Evolutionary conservation across 2,113 vertebrate species (phyloP).

Genomic region (Bufo gargarizans): DNA sequence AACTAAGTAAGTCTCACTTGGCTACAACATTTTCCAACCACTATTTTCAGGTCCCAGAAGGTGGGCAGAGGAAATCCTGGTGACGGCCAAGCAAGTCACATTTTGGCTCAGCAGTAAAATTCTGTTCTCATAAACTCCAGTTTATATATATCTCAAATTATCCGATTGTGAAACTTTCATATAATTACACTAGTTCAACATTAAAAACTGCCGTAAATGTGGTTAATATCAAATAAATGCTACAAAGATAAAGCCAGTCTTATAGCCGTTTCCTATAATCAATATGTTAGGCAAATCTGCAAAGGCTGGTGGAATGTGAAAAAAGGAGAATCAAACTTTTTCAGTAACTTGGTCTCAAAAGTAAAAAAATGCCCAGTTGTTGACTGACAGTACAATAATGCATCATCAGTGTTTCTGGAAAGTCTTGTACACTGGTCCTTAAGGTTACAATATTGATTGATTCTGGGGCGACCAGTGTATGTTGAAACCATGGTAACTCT

Average conservation of each 20-base stretch:
- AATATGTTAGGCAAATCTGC: background rate
- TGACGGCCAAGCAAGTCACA: slow-evolving; percentile 77
- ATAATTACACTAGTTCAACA: background rate
- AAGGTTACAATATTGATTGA: too few species aligned
- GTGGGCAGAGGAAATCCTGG: slow-evolving; percentile 80
- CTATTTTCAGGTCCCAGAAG: slow-evolving; percentile 77
- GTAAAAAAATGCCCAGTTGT: background rate
- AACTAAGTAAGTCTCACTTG: slow-evolving; percentile 79
- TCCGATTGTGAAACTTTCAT: background rate
- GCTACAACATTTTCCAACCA: slow-evolving; percentile 80
- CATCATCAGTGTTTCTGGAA: background rate
- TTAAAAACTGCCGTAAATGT: background rate
- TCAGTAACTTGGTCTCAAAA: background rate
- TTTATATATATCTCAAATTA: background rate
- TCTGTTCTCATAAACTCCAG: slow-evolving; percentile 67
- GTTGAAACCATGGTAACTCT: too few species aligned
- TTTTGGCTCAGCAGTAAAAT: slow-evolving; percentile 77
- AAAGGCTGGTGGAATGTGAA: background rate
- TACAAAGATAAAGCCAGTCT: background rate
- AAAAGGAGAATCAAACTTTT: background rate
- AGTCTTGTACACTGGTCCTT: background rate
- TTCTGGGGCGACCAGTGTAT: too few species aligned
- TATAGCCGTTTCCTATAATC: background rate
- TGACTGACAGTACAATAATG: background rate
- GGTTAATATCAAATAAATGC: background rate